Percentiles rank a stretch among this genome's conserved stretches.
phyloP scores from a whole-genome alignment of 1,140 invertebrate genomes.

The Parapsyche elsis region DNA sequence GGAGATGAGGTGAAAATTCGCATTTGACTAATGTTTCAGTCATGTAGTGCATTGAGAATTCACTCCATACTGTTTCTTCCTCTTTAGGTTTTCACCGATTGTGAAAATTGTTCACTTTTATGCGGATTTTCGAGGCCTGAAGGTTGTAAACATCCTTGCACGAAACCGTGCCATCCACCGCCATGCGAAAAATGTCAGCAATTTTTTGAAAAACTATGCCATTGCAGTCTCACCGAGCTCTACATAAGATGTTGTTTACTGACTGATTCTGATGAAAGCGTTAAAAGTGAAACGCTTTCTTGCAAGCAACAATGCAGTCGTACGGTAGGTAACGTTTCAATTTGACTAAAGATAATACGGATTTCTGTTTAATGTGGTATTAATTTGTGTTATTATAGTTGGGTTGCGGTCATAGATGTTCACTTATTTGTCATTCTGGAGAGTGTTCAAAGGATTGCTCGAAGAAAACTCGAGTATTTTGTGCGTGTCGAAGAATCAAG shows the following conservation, averaged over 20 bases:
- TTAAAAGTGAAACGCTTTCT: conserved; percentile 68
- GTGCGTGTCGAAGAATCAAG: conserved; percentile 82
- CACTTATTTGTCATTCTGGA: conserved; percentile 80
- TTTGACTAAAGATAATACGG: too few relatives aligned
- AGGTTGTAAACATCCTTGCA: conserved; percentile 84
- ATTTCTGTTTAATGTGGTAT: too few relatives aligned
- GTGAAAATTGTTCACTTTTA: conserved; percentile 77
- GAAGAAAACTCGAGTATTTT: conserved; percentile 83
- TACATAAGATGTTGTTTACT: conserved; percentile 80
- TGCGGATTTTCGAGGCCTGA: conserved; percentile 76
- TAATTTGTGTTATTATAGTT: conserved; percentile 64
- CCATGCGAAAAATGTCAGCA: conserved; percentile 77
- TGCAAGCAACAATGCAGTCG: conserved; percentile 90
- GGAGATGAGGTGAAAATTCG: conserved; percentile 62
- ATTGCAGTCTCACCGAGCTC: conserved; percentile 80
- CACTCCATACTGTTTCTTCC: too few relatives aligned
- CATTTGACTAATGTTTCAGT: conserved; percentile 10
- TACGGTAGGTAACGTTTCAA: conserved; percentile 70
- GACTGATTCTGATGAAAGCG: conserved; percentile 68
- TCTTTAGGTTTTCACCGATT: conserved; percentile 63
- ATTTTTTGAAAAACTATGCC: conserved; percentile 79
- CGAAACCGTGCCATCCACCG: conserved; percentile 79
- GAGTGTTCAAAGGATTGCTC: conserved; percentile 78
- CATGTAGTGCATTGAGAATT: background rate
- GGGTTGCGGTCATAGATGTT: conserved; percentile 81